Evolutionary conservation across 2,888 invertebrate genomes (phyloP).

Genomic region (Archips crataeganus): DNA sequence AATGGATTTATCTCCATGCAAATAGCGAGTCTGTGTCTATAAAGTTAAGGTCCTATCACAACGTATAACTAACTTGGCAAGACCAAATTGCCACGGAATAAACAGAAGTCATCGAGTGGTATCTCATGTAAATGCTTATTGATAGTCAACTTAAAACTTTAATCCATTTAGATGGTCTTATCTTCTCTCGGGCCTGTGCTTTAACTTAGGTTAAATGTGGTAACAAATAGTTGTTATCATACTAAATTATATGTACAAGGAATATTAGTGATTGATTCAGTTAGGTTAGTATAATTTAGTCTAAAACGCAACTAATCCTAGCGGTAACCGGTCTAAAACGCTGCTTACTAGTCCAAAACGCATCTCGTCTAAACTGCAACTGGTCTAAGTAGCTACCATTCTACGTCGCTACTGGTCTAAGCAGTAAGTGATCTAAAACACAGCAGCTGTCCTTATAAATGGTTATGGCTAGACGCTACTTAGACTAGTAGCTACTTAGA

Average conservation of each 20-base stretch:
- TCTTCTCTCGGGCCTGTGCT: neutral
- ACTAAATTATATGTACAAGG: neutral
- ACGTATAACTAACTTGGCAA: neutral
- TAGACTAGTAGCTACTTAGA: too few species aligned
- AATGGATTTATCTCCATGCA: neutral
- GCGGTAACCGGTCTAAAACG: too few species aligned
- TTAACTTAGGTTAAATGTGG: neutral
- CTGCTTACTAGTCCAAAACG: too few species aligned
- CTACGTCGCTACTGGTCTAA: too few species aligned
- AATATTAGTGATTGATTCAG: neutral
- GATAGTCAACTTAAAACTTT: constrained; percentile 5
- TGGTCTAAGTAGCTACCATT: too few species aligned
- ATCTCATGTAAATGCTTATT: constrained; percentile 8
- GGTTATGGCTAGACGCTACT: too few species aligned
- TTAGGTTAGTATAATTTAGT: too few species aligned
- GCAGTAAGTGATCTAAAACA: too few species aligned
- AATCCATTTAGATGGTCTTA: constrained; percentile 7
- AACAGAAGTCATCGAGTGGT: constrained; percentile 7
- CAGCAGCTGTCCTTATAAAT: too few species aligned
- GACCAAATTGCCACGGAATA: neutral
- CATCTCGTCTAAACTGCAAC: too few species aligned
- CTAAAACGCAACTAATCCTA: too few species aligned
- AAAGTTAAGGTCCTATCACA: neutral
- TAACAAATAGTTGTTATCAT: neutral
- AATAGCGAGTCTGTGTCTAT: neutral